Conservation (phyloP, 2,113 vertebrate genomes). For the Pachyramphus minor region DNA sequence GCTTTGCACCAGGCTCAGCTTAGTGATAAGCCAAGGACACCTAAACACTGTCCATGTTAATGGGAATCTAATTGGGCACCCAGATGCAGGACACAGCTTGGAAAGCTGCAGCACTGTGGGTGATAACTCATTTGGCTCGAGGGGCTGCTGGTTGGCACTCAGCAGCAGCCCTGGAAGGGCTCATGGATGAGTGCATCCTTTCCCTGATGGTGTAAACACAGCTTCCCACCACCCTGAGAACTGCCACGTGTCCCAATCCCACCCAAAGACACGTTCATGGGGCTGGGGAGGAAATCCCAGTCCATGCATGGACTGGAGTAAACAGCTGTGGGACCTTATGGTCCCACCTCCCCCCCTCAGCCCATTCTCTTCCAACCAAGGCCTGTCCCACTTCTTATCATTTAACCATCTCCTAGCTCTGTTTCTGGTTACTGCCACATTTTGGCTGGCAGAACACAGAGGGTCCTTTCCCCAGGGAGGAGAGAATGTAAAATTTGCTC, state of each 20-base stretch:
- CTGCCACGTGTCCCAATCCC: neutral
- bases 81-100: neutral
- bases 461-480: neutral
- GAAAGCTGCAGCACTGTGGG: neutral
- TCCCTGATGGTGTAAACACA: neutral
- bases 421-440: neutral
- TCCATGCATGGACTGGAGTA: fast-evolving
- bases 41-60: neutral
- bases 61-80: neutral
- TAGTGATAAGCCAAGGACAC: neutral
- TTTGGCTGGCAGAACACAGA: neutral
- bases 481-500: neutral
- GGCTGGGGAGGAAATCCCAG: neutral
- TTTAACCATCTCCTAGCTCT: neutral
- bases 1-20: neutral
- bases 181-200: fast-evolving
- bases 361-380: neutral
- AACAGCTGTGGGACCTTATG: neutral
- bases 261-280: neutral
- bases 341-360: neutral
- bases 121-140: neutral
- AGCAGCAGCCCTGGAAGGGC: neutral
- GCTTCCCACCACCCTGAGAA: neutral
- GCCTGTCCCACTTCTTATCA: neutral
- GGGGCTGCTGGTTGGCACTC: neutral